Evolutionary conservation across 2,113 vertebrate species (phyloP), one percentile per base, ranked within the genome.

Genomic region (Cynopterus brachyotis): DNA sequence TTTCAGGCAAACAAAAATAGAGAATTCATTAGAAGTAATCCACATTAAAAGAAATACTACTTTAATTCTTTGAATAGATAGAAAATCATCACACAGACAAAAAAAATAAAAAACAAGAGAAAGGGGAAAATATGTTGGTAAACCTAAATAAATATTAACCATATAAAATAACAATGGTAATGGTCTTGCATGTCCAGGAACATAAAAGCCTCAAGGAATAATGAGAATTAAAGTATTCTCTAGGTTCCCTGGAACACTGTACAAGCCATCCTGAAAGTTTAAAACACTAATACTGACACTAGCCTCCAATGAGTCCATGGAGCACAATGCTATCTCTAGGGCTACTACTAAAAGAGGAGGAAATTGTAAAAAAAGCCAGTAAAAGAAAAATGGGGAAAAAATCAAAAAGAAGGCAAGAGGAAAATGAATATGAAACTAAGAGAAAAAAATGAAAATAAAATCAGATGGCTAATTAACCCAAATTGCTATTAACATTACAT

Each of bases 31-130:
- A 70, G 32, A 12, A 81, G 40, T 7, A 55, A 79, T n/a, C 20
- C 28, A 67, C n/a, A 82, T n/a, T 95, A 75, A 88, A 70, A 80
- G 35, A 88, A 88, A 75, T 75, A 75, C 32, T 92, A 50, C 50
- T 80, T 69, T 64, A 75, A 40, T 40, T 64, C 40, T 67, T 66
- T 50, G 20, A 28, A 16, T 75, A 75, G 32, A 87, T 75, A 92
- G 16, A 73, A 95, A 76, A 59, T 67, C 7, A 70, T 57, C 28
- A 47, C 10, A 88, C 28, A 47, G 3, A 67, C 30, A 45, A n/a
- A 59, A 95, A 81, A 8, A 75, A 75, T 59, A 20, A 73, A 87
- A 88, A 95, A 35, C 8, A 45, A 62, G 57, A 59, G 37, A 42
- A 91, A 62, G 37, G 22, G 15, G 12, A 75, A 82, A 60, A 60